These are phyloP conservation scores for Aphelinus atriplicis DNA, from an alignment of 1,140 invertebrate species.

Conservation along the genomic window DNA sequence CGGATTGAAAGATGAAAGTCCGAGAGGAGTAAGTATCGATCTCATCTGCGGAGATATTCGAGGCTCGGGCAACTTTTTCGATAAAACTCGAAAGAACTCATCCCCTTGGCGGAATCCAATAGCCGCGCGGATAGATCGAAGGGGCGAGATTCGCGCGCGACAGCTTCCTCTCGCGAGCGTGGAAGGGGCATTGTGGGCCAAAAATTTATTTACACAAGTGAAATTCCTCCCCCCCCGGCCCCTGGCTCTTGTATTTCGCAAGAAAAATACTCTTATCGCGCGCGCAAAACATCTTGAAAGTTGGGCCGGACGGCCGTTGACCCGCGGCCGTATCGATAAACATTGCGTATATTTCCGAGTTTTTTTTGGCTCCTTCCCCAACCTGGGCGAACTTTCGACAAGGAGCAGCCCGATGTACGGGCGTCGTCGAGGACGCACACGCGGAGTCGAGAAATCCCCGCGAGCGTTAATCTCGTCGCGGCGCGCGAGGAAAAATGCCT, in stretches of 20 bases:
- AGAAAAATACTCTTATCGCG: conserved; percentile 6
- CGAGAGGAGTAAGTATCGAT: conserved; percentile 47
- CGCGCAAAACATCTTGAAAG: too few relatives aligned
- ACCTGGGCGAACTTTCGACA: too few relatives aligned
- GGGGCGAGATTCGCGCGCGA: conserved; percentile 23
- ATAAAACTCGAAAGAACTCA: conserved; percentile 52
- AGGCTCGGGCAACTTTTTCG: conserved; percentile 53
- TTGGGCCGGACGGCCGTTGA: too few relatives aligned
- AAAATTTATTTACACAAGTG: conserved; percentile 22
- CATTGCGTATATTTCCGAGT: too few relatives aligned
- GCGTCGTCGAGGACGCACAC: too few relatives aligned
- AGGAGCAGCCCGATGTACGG: too few relatives aligned
- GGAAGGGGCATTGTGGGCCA: conserved; percentile 10
- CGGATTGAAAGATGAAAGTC: conserved; percentile 42
- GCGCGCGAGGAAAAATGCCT: too few relatives aligned
- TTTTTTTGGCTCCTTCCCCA: too few relatives aligned
- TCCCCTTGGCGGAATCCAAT: conserved; percentile 46
- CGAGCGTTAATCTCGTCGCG: too few relatives aligned
- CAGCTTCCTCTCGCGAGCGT: conserved; percentile 1
- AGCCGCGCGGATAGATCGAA: conserved; percentile 31
- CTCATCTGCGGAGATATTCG: conserved; percentile 46
- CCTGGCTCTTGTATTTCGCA: not conserved
- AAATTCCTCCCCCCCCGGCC: not conserved
- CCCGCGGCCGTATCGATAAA: too few relatives aligned
- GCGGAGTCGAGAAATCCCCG: too few relatives aligned